phyloP scores from a whole-genome alignment of 1,140 invertebrate genomes.

The Drosophila prosaltans region DNA sequence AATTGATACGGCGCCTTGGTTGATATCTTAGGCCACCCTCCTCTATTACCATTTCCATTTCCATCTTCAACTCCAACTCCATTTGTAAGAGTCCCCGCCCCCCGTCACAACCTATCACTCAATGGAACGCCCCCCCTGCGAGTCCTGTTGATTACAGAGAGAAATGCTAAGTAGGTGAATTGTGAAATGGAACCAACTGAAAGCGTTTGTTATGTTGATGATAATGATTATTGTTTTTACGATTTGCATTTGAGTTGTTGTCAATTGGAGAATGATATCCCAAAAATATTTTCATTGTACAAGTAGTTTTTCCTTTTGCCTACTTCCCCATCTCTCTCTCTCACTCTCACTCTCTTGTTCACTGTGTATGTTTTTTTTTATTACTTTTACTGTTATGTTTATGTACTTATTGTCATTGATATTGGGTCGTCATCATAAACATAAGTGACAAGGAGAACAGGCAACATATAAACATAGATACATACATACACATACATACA shows the following conservation, averaged over 20 bases:
- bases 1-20: constrained; percentile 67
- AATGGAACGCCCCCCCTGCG: background rate
- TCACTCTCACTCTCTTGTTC: background rate
- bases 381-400: constrained; percentile 56
- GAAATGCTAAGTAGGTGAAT: constrained; percentile 31
- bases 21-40: constrained; percentile 36
- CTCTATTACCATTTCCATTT: constrained; percentile 7
- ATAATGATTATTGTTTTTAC: constrained; percentile 69
- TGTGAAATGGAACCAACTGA: constrained; percentile 17
- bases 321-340: background rate
- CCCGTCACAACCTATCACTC: background rate
- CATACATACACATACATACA: no score
- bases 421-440: constrained; percentile 48
- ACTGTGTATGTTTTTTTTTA: constrained; percentile 11
- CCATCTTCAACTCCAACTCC: constrained; percentile 9
- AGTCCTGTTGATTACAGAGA: constrained; percentile 28
- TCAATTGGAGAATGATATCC: constrained; percentile 46
- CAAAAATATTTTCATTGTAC: constrained; percentile 37
- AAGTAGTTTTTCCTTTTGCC: constrained; percentile 23
- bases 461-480: background rate
- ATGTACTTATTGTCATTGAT: constrained; percentile 42
- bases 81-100: background rate
- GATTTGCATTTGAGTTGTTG: constrained; percentile 61
- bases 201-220: constrained; percentile 47
- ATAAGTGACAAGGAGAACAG: constrained; percentile 18